Percentiles rank a stretch among this genome's conserved stretches.
Evolutionary conservation across 2,113 vertebrate genomes (phyloP).

Genomic region (Triplophysa dalaica): DNA sequence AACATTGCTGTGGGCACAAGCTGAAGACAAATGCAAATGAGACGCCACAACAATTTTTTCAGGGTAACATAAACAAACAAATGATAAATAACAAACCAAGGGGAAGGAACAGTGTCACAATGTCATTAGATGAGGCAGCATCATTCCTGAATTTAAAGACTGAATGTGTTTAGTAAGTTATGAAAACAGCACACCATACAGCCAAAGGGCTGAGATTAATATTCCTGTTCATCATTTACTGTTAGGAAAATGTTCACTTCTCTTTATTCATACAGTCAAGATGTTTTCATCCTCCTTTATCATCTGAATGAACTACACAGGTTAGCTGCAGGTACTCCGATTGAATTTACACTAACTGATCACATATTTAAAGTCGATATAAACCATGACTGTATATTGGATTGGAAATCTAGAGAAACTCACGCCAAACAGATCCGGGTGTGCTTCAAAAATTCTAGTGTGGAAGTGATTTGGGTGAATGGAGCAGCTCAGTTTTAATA

Average conservation of each 20-base stretch:
- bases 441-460: too few species aligned
- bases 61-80: conserved; percentile 13
- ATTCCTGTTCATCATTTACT: conserved; percentile 7
- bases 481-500: too few species aligned
- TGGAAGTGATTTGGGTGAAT: too few species aligned
- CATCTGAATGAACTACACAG: background rate
- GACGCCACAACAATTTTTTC: conserved; percentile 4
- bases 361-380: too few species aligned
- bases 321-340: background rate
- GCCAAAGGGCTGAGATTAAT: background rate
- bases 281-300: background rate
- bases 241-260: background rate
- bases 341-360: too few species aligned
- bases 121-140: background rate
- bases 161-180: too few species aligned
- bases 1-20: conserved; percentile 18
- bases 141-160: too few species aligned
- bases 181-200: background rate
- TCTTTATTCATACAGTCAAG: background rate
- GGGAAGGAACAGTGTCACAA: conserved; percentile 9
- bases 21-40: conserved; percentile 15
- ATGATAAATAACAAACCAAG: conserved; percentile 5
- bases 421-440: too few species aligned
- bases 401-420: too few species aligned
- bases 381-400: too few species aligned